Conservation (phyloP, 1,140 invertebrate genomes). For the Macrobrachium rosenbergii region DNA sequence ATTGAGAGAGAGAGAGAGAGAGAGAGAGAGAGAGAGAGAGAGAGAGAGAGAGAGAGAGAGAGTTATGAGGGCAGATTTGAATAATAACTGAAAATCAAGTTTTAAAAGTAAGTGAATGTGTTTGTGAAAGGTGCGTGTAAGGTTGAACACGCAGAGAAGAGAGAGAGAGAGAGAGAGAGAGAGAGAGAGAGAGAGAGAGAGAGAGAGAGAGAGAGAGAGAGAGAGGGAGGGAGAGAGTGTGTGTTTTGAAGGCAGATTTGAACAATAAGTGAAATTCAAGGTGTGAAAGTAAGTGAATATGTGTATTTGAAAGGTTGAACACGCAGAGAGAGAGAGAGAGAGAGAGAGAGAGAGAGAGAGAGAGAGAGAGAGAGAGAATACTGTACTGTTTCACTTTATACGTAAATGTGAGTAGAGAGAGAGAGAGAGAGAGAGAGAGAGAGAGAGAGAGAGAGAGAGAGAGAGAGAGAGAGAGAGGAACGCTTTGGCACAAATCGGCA, state of each 20-base stretch:
- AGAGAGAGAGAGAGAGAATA: constrained; percentile 32
- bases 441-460: constrained; percentile 34
- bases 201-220: constrained; percentile 33
- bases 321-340: constrained; percentile 6
- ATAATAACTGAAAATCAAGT: not conserved
- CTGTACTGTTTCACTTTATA: no score
- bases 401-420: not conserved
- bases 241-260: no score
- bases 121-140: no score
- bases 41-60: constrained; percentile 3
- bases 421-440: constrained; percentile 32
- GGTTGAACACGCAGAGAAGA: not conserved
- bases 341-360: constrained; percentile 34
- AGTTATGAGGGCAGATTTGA: not conserved
- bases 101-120: no score
- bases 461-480: constrained; percentile 16
- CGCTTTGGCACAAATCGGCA: no score
- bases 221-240: no score
- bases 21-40: constrained; percentile 30
- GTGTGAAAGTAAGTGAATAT: no score
- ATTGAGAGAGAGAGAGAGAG: constrained; percentile 6
- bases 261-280: not conserved
- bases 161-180: constrained; percentile 31
- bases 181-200: constrained; percentile 34
- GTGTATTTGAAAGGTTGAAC: no score